phyloP scores from a whole-genome alignment of 2,888 invertebrate species.

The Cremastinae sp. region DNA sequence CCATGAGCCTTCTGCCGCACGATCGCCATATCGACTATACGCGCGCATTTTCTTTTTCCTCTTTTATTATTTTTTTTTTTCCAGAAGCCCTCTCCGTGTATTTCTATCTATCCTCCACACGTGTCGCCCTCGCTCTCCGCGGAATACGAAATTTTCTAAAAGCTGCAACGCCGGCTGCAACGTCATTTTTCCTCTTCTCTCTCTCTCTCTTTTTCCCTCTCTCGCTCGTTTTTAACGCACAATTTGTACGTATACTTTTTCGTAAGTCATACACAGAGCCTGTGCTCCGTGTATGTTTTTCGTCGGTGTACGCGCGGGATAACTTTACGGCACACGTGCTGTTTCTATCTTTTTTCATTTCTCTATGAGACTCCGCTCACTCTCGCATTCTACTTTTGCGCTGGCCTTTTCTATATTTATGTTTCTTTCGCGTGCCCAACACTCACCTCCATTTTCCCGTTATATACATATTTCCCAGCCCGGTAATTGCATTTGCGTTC shows the following conservation, averaged over 20 bases:
- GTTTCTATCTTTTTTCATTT: constrained; percentile 33
- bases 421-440: constrained; percentile 50
- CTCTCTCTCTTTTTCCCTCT: too few relatives aligned
- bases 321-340: background rate
- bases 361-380: constrained; percentile 39
- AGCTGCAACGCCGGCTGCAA: constrained; percentile 43
- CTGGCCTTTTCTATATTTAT: constrained; percentile 53
- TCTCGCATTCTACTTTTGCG: constrained; percentile 36
- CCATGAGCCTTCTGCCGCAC: constrained; percentile 6
- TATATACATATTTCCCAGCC: constrained; percentile 59
- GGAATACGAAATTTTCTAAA: constrained; percentile 50
- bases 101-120: constrained; percentile 48
- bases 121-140: constrained; percentile 34
- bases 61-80: constrained; percentile 8
- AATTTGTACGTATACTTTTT: too few relatives aligned
- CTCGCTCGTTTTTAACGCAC: constrained; percentile 29
- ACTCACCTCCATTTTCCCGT: constrained; percentile 18
- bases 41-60: background rate
- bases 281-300: too few relatives aligned
- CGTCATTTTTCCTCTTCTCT: constrained; percentile 36
- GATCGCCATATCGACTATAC: constrained; percentile 9
- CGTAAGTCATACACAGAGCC: too few relatives aligned
- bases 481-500: constrained; percentile 64
- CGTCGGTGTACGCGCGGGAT: constrained; percentile 11
- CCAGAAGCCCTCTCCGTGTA: too few relatives aligned